Base-by-base conservation (phyloP, 2,113 vertebrate genomes). In the Pampusana beccarii region DNA sequence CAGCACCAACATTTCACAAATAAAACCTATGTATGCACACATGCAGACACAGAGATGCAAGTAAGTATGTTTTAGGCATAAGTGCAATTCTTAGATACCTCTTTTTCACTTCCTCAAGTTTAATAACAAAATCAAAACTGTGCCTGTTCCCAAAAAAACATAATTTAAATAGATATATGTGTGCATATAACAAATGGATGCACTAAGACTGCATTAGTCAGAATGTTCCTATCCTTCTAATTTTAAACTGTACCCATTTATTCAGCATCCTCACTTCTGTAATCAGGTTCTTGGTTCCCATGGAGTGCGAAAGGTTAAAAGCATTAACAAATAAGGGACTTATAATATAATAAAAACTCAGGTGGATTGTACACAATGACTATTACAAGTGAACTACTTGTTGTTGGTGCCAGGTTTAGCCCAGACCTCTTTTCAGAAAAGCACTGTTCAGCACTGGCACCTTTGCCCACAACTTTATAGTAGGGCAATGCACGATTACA, bases 41-140 rank as follows among this genome's bases (percentile, higher is more conserved):
- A 86, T 15, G 53, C 0, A 33, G 7, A 36, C 6, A 53, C 20
- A 36, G 12, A 42, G 10, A 31, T 1, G 7, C 4, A 38, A 8
- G n/a, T 20, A 28, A 2, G 0, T 29, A 29, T 2, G 6, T 28
- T 85, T 24, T 38, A 21, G 18, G 28, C 44, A 42, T 6, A 61
- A n/a, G 4, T 40, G 6, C 20, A 50, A 34, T 40, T 73, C 58
- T 86, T 48, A 46, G 19, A 50, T 24, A 91, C 10, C 15, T 58
- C 42, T 80, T 69, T 48, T 73, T 40, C 38, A 53, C 13, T 88
- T 86, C 16, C 8, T 5, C 1, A 4, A 60, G 13, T 50, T 3
- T 57, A 40, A 74, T 5, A 46, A 36, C 70, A 84, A 25, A n/a
- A 28, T 7, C 15, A 93, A 29, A 80, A 70, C 46, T 33, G 10